Evolutionary conservation across 2,888 invertebrate genomes (phyloP), one percentile per base, ranked within the genome.

Genomic region (Hermaeophaga mercurialis): DNA sequence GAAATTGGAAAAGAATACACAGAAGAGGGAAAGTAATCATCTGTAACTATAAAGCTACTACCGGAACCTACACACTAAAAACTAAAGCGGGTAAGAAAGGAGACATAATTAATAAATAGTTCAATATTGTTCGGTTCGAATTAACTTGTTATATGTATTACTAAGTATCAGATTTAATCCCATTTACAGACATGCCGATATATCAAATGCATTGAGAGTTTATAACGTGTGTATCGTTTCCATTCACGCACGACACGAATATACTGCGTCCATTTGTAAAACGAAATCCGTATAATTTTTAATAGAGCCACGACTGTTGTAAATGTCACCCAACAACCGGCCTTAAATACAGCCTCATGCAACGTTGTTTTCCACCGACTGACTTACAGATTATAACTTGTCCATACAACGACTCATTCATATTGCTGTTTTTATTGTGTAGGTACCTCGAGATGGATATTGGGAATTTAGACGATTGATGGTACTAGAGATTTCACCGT

Each of bases 141-240:
- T n/a, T n/a, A n/a, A n/a, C n/a, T n/a, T n/a, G n/a, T n/a, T n/a
- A n/a, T n/a, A n/a, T n/a, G n/a, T n/a, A n/a, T n/a, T n/a, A 69
- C 62, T 69, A 67, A 68, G 66, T 63, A 65, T 61, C 64, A 65
- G 67, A 65, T 66, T 70, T 61, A 62, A 67, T 65, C 68, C 66
- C 67, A 72, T 71, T 71, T 71, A 70, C 70, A 71, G 70, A 70
- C 65, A 71, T 71, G 71, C 70, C 65, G 70, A 72, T 72, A 72
- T 69, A 68, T 71, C 70, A 70, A 66, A 65, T 61, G 63, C 69
- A 68, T 69, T 71, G 70, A 49, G 36, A 49, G 47, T 49, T 58
- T 48, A 57, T 68, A 69, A 69, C 70, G 63, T 67, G 69, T 70
- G 66, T 66, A 70, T 70, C 64, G 65, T 62, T 68, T 66, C 65